phyloP scores from a whole-genome alignment of 1,140 invertebrate genomes.

The Sarcophaga peregrina region DNA sequence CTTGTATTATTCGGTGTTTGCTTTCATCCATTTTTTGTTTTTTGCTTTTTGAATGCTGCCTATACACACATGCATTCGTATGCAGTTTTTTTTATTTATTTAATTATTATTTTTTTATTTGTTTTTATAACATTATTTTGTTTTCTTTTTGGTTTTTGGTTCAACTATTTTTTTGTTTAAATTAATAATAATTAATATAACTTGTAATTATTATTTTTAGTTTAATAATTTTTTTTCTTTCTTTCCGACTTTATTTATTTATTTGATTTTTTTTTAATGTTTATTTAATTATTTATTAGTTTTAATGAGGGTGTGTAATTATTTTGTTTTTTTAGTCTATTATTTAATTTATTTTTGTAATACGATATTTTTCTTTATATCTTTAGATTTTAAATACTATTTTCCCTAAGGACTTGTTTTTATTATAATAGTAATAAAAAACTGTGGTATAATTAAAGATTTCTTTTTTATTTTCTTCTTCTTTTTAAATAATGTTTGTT shows the following conservation, averaged over 20 bases:
- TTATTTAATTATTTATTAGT: too few relatives aligned
- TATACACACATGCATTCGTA: conserved; percentile 39
- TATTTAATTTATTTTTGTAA: not conserved
- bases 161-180: too few relatives aligned
- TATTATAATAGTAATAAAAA: conserved; percentile 8
- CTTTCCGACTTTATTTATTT: too few relatives aligned
- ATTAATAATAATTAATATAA: too few relatives aligned
- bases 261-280: too few relatives aligned
- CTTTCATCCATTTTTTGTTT: conserved; percentile 39
- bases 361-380: conserved; percentile 5
- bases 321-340: too few relatives aligned
- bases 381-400: conserved; percentile 23
- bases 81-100: conserved; percentile 11
- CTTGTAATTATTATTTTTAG: too few relatives aligned
- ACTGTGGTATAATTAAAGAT: not conserved
- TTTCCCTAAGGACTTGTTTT: conserved; percentile 37
- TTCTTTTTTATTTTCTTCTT: not conserved
- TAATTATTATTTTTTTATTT: not conserved
- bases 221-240: not conserved
- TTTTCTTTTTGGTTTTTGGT: too few relatives aligned
- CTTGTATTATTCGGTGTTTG: conserved; percentile 46
- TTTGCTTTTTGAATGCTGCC: conserved; percentile 41
- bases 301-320: not conserved
- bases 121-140: too few relatives aligned
- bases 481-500: not conserved